phyloP scores from a whole-genome alignment of 2,888 invertebrate species.

The Octonoba sinensis region DNA sequence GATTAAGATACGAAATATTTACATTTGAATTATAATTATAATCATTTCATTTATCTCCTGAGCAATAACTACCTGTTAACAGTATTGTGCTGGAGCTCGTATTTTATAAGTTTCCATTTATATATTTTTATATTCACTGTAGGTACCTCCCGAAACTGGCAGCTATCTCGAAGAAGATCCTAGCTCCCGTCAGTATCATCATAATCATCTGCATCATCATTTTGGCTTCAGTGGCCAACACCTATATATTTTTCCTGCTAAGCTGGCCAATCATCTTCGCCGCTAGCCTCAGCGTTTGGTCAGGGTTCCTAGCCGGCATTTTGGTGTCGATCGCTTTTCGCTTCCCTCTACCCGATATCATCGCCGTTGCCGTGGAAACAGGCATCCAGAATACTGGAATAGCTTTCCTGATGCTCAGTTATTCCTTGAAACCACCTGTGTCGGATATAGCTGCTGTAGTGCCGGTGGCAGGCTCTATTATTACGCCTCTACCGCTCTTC shows the following conservation, averaged over 20 bases:
- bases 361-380: slow-evolving; percentile 89
- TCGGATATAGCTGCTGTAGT: slow-evolving; percentile 80
- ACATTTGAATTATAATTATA: too few relatives aligned
- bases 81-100: too few relatives aligned
- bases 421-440: slow-evolving; percentile 85
- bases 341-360: slow-evolving; percentile 78
- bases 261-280: slow-evolving; percentile 86
- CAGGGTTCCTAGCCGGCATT: slow-evolving; percentile 83
- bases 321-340: slow-evolving; percentile 76
- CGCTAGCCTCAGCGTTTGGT: slow-evolving; percentile 85
- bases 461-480: slow-evolving; percentile 68
- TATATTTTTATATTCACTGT: too few relatives aligned
- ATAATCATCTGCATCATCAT: slow-evolving; percentile 86
- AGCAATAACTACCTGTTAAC: too few relatives aligned
- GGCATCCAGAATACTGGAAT: slow-evolving; percentile 95
- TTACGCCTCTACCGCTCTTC: slow-evolving; percentile 86
- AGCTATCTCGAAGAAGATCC: slow-evolving; percentile 79
- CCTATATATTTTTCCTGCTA: slow-evolving; percentile 89
- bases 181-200: slow-evolving; percentile 86
- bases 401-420: slow-evolving; percentile 86
- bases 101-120: too few relatives aligned
- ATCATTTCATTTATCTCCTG: too few relatives aligned
- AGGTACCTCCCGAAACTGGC: slow-evolving; percentile 68
- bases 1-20: too few relatives aligned
- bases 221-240: slow-evolving; percentile 88